Evolutionary conservation across 2,113 vertebrate genomes (phyloP).

Genomic region (Stictonetta naevosa): DNA sequence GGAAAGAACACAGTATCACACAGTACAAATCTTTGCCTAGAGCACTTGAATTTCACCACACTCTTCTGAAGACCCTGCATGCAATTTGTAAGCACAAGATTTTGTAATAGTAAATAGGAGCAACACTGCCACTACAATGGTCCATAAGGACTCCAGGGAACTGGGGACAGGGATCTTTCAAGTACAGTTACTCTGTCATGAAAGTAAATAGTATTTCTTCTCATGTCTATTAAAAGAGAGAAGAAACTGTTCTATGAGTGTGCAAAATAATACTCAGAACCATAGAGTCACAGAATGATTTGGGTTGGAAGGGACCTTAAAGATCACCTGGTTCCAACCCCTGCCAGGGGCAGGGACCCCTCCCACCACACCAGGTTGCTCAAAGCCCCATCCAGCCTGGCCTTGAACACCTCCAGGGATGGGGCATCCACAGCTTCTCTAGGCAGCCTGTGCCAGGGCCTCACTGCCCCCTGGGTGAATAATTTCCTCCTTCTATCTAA

Average conservation of each 20-base stretch:
- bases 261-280: neutral
- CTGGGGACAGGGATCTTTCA: neutral
- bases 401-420: no score
- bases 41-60: neutral
- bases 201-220: neutral
- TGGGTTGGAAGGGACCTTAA: no score
- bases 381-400: no score
- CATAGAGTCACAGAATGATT: no score
- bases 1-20: neutral
- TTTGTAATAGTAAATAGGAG: neutral
- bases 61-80: neutral
- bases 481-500: no score
- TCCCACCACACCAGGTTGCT: no score
- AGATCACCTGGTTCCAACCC: no score
- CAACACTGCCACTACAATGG: neutral
- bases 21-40: neutral
- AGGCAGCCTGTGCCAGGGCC: no score
- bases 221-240: neutral
- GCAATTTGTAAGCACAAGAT: neutral
- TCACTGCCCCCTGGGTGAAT: no score
- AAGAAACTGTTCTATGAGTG: neutral
- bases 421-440: no score
- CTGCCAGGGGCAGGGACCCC: no score
- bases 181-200: accelerated
- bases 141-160: neutral